phyloP scores from a whole-genome alignment of 2,797 vertebrate genomes.

The Pangasius macronema region DNA sequence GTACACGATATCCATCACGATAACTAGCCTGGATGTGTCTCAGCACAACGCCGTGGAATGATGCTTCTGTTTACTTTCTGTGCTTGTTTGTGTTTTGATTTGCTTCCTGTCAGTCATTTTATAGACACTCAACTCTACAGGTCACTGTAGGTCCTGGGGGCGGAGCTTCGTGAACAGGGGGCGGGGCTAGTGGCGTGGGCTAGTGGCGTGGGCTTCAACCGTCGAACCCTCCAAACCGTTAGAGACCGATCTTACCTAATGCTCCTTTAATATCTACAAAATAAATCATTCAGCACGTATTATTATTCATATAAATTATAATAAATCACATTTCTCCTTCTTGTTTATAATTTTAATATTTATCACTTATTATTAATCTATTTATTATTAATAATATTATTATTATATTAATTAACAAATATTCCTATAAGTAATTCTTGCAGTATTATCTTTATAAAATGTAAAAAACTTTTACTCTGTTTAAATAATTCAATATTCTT shows the following conservation, averaged over 20 bases:
- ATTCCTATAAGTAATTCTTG: too few relatives aligned
- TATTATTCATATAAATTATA: not conserved
- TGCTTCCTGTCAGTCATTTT: not conserved
- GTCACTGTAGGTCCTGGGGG: not conserved
- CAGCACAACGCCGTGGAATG: not conserved
- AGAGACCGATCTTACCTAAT: too few relatives aligned
- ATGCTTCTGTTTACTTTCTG: not conserved
- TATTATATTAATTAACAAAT: not conserved
- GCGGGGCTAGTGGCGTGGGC: not conserved
- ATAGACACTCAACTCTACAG: not conserved
- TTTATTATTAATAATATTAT: too few relatives aligned
- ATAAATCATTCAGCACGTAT: not conserved
- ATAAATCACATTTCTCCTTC: too few relatives aligned
- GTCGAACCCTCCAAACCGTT: not conserved
- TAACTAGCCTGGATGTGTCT: not conserved
- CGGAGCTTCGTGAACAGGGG: not conserved
- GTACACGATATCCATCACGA: not conserved
- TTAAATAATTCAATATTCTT: not conserved
- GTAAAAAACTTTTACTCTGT: not conserved
- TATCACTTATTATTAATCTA: too few relatives aligned
- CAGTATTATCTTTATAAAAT: not conserved
- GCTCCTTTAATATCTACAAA: not conserved
- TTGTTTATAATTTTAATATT: not conserved
- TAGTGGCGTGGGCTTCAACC: not conserved
- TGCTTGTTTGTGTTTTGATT: not conserved